Conservation (phyloP, 2,797 vertebrate genomes). For the Etheostoma nigrum region DNA sequence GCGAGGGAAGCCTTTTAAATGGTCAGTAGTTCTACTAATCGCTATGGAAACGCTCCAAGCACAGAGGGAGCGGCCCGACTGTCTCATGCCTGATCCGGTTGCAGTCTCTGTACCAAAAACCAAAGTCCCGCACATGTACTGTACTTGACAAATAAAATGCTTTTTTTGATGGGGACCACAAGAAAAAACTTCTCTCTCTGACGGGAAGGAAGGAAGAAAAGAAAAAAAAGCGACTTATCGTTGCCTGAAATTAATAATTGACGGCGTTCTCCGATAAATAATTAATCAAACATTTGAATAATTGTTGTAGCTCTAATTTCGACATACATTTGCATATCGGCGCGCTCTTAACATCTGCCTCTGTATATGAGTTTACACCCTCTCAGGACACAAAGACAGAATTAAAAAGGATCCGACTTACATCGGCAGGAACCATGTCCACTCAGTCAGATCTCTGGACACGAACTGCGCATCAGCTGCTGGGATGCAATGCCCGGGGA, state of each 20-base stretch:
- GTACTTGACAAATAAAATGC: slow-evolving; percentile 81
- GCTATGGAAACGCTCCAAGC: slow-evolving; percentile 3
- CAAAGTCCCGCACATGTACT: slow-evolving; percentile 67
- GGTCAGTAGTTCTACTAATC: background rate
- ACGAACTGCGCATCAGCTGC: background rate
- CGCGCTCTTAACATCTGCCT: slow-evolving; percentile 89
- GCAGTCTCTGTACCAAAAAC: slow-evolving; percentile 48
- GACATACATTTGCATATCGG: slow-evolving; percentile 96
- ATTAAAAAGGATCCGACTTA: slow-evolving; percentile 71
- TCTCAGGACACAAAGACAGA: slow-evolving; percentile 88
- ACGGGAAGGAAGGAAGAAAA: slow-evolving; percentile 21
- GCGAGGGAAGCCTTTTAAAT: background rate
- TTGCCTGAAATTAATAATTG: slow-evolving; percentile 95
- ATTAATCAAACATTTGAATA: slow-evolving; percentile 97
- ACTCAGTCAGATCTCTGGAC: slow-evolving; percentile 33
- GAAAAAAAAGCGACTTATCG: slow-evolving; percentile 88
- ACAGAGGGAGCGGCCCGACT: background rate
- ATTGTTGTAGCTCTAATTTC: slow-evolving; percentile 97
- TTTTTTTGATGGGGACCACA: slow-evolving; percentile 72
- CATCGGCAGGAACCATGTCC: slow-evolving; percentile 57
- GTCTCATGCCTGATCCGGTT: slow-evolving; percentile 20
- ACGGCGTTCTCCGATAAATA: slow-evolving; percentile 92
- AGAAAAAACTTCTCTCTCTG: slow-evolving; percentile 83
- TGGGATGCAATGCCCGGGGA: background rate
- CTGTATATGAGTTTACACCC: slow-evolving; percentile 88